Conservation (phyloP, 1,140 invertebrate genomes). For the Potamilus streckersoni region DNA sequence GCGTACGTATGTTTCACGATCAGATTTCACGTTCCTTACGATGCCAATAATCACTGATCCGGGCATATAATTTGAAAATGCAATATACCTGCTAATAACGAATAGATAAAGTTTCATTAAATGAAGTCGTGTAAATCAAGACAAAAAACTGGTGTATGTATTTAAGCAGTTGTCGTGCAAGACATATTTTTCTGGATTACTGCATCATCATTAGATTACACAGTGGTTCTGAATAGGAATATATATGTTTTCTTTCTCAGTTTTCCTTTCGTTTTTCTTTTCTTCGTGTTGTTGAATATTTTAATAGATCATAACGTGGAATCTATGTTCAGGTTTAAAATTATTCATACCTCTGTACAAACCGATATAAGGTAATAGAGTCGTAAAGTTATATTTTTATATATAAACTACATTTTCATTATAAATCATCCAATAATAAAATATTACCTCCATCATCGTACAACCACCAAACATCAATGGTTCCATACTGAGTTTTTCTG, state of each 20-base stretch:
- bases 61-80: neutral
- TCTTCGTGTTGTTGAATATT: neutral
- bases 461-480: constrained; percentile 96
- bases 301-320: neutral
- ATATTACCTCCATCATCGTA: constrained; percentile 85
- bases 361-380: neutral
- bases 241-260: neutral
- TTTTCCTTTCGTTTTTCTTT: no score
- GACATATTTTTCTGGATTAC: no score
- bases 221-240: neutral
- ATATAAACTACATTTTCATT: neutral
- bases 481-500: constrained; percentile 72
- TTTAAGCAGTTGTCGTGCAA: no score
- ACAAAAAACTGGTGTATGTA: neutral
- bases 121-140: neutral
- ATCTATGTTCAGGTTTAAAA: neutral
- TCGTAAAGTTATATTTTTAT: neutral
- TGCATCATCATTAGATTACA: no score
- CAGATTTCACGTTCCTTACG: no score
- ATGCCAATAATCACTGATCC: neutral
- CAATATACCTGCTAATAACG: no score
- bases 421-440: neutral
- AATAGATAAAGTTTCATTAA: no score
- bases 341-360: neutral
- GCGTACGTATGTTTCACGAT: no score